Percentiles rank a stretch among this genome's conserved stretches.
These are phyloP conservation scores for Ornithoptera alexandrae DNA, from an alignment of 2,888 invertebrate species.

Conservation along the genomic window DNA sequence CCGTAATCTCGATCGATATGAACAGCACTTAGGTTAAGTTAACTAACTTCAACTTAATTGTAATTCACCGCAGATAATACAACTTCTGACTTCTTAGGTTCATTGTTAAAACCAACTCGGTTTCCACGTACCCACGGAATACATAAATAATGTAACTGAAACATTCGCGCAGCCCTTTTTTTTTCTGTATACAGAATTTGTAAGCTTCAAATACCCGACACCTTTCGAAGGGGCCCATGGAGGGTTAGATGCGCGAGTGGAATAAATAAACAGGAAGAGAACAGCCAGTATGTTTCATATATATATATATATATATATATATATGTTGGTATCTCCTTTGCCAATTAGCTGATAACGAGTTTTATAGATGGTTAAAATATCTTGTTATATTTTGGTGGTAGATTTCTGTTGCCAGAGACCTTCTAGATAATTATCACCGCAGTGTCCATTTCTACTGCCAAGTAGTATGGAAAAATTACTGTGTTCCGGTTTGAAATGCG, in stretches of 20 bases:
- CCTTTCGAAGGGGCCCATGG: conserved; percentile 37
- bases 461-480: too few species aligned
- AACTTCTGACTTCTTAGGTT: conserved; percentile 13
- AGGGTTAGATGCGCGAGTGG: conserved; percentile 48
- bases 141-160: conserved; percentile 38
- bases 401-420: too few species aligned
- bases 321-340: neutral
- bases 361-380: too few species aligned
- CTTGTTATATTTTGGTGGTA: too few species aligned
- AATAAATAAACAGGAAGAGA: conserved; percentile 57
- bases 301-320: neutral
- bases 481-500: too few species aligned
- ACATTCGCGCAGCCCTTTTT: conserved; percentile 28
- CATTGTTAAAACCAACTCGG: conserved; percentile 24
- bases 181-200: conserved; percentile 35
- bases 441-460: too few species aligned
- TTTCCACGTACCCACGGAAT: conserved; percentile 21
- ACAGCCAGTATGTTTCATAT: conserved; percentile 44
- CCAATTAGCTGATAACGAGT: neutral
- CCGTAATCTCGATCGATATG: neutral
- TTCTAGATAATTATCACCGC: too few species aligned
- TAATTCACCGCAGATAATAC: conserved; percentile 16
- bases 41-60: neutral
- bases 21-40: neutral
- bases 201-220: conserved; percentile 33